phyloP scores from a whole-genome alignment of 1,140 invertebrate species.

The Stegodyphus mimosarum region DNA sequence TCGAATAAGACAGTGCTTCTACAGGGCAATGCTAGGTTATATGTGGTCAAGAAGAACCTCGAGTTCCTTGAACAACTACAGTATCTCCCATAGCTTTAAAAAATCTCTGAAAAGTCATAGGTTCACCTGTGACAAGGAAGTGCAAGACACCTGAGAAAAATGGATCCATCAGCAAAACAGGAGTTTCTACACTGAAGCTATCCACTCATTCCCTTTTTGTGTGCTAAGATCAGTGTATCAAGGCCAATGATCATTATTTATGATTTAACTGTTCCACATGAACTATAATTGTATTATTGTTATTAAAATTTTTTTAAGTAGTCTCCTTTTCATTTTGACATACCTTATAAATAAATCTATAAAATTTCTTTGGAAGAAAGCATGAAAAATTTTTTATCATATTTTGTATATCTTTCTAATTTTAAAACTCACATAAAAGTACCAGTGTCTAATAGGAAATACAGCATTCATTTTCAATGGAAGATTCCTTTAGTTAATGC shows the following conservation, averaged over 20 bases:
- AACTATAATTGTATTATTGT: background rate
- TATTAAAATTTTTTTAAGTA: background rate
- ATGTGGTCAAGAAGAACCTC: too few species aligned
- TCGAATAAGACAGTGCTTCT: background rate
- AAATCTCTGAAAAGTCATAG: background rate
- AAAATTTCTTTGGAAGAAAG: too few species aligned
- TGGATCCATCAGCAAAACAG: background rate
- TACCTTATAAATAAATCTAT: background rate
- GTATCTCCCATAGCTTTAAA: background rate
- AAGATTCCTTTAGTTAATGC: too few species aligned
- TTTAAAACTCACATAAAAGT: too few species aligned
- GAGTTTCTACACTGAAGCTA: background rate
- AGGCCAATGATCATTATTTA: background rate
- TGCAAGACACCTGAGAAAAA: background rate
- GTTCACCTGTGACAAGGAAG: background rate
- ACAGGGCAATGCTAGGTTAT: too few species aligned
- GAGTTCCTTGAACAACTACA: background rate
- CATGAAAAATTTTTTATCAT: too few species aligned
- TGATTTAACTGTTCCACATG: background rate
- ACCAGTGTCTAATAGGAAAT: too few species aligned
- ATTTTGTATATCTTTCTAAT: too few species aligned
- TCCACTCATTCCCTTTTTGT: background rate
- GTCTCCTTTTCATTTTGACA: background rate
- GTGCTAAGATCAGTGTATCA: background rate
- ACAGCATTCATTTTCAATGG: too few species aligned